Evolutionary conservation across 2,888 invertebrate genomes (phyloP), one percentile per base, ranked within the genome.

Genomic region (Platynereis dumerilii): DNA sequence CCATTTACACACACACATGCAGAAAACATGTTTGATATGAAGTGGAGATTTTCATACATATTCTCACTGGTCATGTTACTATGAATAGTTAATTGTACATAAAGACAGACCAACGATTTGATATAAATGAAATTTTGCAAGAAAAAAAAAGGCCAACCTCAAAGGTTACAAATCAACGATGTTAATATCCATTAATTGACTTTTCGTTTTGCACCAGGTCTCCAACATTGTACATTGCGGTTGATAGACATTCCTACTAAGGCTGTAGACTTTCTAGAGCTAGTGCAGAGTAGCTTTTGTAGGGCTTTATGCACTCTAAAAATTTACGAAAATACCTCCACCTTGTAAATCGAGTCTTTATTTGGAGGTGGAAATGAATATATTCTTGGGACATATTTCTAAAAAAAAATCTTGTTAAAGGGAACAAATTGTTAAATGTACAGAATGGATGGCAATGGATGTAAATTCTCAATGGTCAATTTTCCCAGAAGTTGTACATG

Each of bases 241-340:
- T 52, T 62, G 56, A 62, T 62, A 62, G 62, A 62, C 62, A 62
- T 62, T 62, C 62, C 62, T 61, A 55, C 61, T 61, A 28, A 54
- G 27, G 61, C 48, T 61, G 61, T 61, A 61, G 61, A 61, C 52
- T 61, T 61, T 61, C 61, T 61, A 61, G 52, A 62, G 62, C 48
- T 62, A 62, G 57, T 62, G 62, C 57, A 62, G 62, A 62, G 62
- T 62, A 62, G 62, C 62, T 62, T 62, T 62, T 62, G 56, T 62
- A 62, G 62, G 29, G 61, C 61, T 61, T 62, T 56, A 39, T 62
- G 62, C 62, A 62, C 62, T 62, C 62, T 62, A 62, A 62, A 44
- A 26, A 34, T 34, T 34, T 34, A 34, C 5, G 34, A 34, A 26
- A 55, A 27, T 20, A 56, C 62, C 62, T 62, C 62, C 62, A 62